phyloP scores from a whole-genome alignment of 2,113 vertebrate genomes.

The Muntiacus muntjak region DNA sequence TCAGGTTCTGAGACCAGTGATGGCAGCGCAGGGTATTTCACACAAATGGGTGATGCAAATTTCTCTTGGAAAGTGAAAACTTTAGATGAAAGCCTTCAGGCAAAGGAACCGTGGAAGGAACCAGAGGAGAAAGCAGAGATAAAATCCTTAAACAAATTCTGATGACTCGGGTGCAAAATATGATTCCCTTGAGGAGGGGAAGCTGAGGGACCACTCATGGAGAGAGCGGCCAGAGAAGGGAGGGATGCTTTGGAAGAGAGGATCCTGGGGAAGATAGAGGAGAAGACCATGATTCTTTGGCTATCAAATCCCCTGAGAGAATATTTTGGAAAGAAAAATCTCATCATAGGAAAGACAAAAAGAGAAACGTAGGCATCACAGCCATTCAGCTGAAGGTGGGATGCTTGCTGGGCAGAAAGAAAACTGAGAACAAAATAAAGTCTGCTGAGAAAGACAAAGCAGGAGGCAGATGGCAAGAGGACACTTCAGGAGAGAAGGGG shows the following conservation, averaged over 20 bases:
- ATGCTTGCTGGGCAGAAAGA: slow-evolving; percentile 93
- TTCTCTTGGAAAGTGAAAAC: background rate
- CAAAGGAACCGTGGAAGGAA: background rate
- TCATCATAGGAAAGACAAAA: slow-evolving; percentile 97
- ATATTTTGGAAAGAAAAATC: slow-evolving; percentile 94
- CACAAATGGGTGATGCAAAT: background rate
- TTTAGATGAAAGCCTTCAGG: background rate
- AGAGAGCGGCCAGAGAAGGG: background rate
- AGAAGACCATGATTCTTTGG: slow-evolving; percentile 95
- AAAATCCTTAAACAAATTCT: background rate
- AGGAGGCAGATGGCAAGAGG: slow-evolving; percentile 93
- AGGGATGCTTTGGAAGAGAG: background rate
- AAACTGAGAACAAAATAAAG: slow-evolving; percentile 93
- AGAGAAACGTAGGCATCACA: slow-evolving; percentile 92
- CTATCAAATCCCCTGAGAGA: slow-evolving; percentile 96
- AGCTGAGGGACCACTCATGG: background rate
- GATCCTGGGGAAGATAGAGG: slow-evolving; percentile 77
- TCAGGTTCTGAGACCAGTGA: background rate
- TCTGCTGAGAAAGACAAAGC: slow-evolving; percentile 92
- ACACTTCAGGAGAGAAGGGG: slow-evolving; percentile 88
- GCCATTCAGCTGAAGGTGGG: slow-evolving; percentile 93
- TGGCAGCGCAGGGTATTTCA: background rate
- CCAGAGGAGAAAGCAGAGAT: background rate
- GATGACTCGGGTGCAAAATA: background rate
- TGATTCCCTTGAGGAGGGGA: background rate